Evolutionary conservation across 2,113 vertebrate genomes (phyloP).

Genomic region (Bos javanicus): DNA sequence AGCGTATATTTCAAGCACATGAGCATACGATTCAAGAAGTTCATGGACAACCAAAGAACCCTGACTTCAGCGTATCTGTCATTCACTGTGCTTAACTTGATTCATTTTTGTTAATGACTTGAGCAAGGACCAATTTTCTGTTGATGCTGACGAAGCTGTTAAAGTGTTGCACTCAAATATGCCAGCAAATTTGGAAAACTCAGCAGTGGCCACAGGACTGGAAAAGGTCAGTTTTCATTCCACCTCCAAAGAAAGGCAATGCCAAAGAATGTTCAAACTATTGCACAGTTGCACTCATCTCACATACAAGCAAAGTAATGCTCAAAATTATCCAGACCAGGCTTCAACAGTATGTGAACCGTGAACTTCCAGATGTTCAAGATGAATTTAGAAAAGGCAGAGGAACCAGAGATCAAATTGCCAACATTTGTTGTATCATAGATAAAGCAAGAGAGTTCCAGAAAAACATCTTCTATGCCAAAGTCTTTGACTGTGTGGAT

Average conservation of each 20-base stretch:
- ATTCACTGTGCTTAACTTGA: background rate
- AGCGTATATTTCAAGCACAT: background rate
- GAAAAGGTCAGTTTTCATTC: background rate
- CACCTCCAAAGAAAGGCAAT: background rate
- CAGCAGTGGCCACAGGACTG: background rate
- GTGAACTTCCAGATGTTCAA: background rate
- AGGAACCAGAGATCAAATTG: background rate
- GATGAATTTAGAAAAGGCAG: background rate
- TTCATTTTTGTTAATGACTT: background rate
- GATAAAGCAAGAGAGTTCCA: background rate
- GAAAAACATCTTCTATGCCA: background rate
- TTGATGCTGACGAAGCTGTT: background rate
- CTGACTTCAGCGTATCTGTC: background rate
- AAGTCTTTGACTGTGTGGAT: background rate
- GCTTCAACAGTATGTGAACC: background rate
- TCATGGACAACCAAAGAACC: background rate
- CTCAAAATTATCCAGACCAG: background rate
- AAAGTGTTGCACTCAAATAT: background rate
- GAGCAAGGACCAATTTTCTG: background rate
- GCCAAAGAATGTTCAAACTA: background rate
- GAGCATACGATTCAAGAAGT: background rate
- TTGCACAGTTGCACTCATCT: background rate
- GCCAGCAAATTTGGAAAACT: background rate
- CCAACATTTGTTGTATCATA: background rate
- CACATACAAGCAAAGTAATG: background rate